Evolutionary conservation across 2,797 vertebrate species (phyloP).

Genomic region (Momotus momota): DNA sequence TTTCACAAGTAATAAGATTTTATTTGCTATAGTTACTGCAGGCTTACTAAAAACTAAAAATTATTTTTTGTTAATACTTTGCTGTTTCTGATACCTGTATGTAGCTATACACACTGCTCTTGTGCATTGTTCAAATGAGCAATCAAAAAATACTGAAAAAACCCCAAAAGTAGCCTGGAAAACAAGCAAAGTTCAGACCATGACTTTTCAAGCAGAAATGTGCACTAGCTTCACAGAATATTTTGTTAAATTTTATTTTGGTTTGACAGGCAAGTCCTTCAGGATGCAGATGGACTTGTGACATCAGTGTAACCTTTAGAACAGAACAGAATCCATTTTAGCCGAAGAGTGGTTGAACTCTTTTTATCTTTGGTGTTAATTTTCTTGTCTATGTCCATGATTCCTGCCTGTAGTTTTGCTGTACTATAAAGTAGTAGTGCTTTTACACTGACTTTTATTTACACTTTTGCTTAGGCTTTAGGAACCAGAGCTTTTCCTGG

Average conservation of each 20-base stretch:
- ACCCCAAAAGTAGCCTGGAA: neutral
- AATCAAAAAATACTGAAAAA: neutral
- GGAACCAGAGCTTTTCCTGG: neutral
- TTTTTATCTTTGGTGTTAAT: neutral
- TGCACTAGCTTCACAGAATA: neutral
- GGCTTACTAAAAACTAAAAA: neutral
- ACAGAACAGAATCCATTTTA: conserved; percentile 8
- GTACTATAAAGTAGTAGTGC: neutral
- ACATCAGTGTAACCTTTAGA: neutral
- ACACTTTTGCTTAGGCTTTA: neutral
- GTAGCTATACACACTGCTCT: neutral
- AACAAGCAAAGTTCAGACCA: neutral
- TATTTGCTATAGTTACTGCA: conserved; percentile 1
- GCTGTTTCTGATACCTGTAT: neutral
- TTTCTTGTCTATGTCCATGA: neutral
- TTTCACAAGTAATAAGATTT: conserved; percentile 47
- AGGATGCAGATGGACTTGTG: neutral
- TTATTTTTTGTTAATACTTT: neutral
- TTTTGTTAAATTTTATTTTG: neutral
- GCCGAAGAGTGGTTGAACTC: neutral
- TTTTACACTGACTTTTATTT: neutral
- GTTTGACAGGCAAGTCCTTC: neutral
- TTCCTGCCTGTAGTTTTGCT: neutral
- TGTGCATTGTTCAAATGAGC: neutral
- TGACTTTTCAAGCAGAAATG: neutral